Conservation (phyloP, 2,113 vertebrate genomes). For the Microtus ochrogaster region DNA sequence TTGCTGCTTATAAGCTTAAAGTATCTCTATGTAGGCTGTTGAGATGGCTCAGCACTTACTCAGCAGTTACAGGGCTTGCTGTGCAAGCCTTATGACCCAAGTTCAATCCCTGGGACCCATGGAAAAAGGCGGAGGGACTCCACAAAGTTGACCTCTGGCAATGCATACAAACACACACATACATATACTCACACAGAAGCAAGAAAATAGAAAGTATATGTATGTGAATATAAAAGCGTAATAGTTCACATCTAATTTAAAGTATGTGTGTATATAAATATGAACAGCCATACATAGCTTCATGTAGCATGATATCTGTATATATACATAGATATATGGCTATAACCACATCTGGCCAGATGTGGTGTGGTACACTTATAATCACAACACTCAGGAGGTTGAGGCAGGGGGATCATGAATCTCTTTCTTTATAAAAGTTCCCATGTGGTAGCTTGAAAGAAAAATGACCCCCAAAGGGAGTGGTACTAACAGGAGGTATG, state of each 20-base stretch:
- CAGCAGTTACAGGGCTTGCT: neutral
- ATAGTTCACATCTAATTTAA: neutral
- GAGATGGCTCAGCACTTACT: too few relatives aligned
- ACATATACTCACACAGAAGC: neutral
- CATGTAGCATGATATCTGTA: neutral
- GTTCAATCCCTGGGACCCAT: neutral
- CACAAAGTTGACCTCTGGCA: neutral
- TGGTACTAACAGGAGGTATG: neutral
- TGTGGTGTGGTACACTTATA: neutral
- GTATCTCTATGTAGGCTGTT: neutral
- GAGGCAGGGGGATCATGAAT: neutral
- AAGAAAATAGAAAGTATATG: neutral
- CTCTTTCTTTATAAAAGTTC: neutral
- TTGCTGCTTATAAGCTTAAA: conserved; percentile 26
- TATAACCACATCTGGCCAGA: neutral
- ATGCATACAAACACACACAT: neutral
- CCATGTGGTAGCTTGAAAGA: neutral
- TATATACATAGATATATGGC: too few relatives aligned
- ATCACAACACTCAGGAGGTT: neutral
- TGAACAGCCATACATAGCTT: neutral
- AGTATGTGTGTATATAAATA: too few relatives aligned
- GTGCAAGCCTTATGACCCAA: neutral
- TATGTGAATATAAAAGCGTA: neutral
- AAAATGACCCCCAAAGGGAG: neutral
- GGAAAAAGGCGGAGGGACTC: neutral